Conservation (phyloP, 2,888 invertebrate genomes). For the Linnaemya tessellans region DNA sequence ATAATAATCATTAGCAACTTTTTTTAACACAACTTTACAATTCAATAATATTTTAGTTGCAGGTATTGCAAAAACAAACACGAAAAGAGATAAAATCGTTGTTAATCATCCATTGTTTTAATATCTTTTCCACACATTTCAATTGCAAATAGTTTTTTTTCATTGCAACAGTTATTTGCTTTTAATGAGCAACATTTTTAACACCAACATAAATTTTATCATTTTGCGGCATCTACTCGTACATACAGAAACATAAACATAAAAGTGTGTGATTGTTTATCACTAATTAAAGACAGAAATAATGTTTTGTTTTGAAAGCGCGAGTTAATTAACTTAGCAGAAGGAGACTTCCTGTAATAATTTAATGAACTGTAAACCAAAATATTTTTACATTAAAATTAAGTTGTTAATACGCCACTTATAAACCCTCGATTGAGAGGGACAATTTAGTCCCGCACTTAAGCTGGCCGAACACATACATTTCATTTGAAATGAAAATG, state of each 20-base stretch:
- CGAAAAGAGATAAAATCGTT: conserved; percentile 48
- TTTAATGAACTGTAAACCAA: background rate
- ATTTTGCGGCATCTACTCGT: conserved; percentile 19
- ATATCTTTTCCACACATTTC: conserved; percentile 29
- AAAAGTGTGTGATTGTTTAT: background rate
- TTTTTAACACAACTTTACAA: conserved; percentile 44
- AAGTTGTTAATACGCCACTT: too few species aligned
- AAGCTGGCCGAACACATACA: too few species aligned
- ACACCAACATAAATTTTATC: conserved; percentile 29
- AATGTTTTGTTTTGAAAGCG: conserved; percentile 20
- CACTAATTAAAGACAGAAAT: conserved; percentile 41
- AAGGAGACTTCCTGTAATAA: background rate
- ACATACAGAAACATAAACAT: too few species aligned
- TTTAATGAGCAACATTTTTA: conserved; percentile 58
- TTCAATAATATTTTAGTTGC: conserved; percentile 43
- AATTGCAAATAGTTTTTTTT: conserved; percentile 10
- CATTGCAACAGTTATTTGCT: conserved; percentile 51
- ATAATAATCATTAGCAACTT: conserved; percentile 42
- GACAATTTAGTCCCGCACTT: too few species aligned
- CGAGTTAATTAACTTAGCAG: background rate
- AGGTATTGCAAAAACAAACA: conserved; percentile 22
- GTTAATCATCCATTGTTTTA: conserved; percentile 60
- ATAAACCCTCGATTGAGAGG: too few species aligned
- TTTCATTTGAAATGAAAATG: too few species aligned
- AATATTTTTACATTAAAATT: background rate